Base-by-base conservation (phyloP, 2,888 invertebrate species). In the Tanypteryx hageni region DNA sequence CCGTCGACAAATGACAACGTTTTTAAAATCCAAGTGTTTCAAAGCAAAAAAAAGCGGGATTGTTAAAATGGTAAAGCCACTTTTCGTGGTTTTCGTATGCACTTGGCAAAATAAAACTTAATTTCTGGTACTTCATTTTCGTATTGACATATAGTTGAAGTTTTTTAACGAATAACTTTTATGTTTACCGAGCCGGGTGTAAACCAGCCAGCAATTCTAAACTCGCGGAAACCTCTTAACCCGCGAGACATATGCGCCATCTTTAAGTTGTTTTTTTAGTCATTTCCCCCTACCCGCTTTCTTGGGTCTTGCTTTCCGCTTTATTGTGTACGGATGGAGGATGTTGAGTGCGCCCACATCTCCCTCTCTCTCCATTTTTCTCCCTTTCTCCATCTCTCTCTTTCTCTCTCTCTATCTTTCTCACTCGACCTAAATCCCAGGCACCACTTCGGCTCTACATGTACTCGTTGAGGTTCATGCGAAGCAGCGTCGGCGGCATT, bases 351-450 rank as follows among this genome's bases (percentile, higher is more conserved):
- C 9, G 76, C 76, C 76, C 76, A 76, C 76, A 76, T 76, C 27
- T 27, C 13, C 76, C 22, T 76, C 76, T 76, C 13, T 76, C 27
- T 22, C 27, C 22, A 22, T 76, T 76, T 76, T 13, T 76, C 22
- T 76, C 22, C 22, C 76, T 68, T 68, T 68, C 44, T 44, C 44
- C 1, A 3, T 44, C 68, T 18, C 18, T 68, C 68, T 22, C 18
- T 68, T 68, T 22, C 68, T n/a, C 18, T 64, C 18, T 68, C 68
- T n/a, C 68, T 68, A 44, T 44, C 44, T 4, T 22, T 76, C 76
- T 27, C 76, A 76, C 76, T 76, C 76, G 76, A 76, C 76, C 76
- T 76, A 76, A 76, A 76, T 76, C 76, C 76, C 76, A 76, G 76
- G 27, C 76, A 27, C 76, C 76, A 68, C 68, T 68, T n/a, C 0